Percentiles rank a stretch among this genome's conserved stretches.
Conservation (phyloP, 2,113 vertebrate genomes). For the Antigone vipio region DNA sequence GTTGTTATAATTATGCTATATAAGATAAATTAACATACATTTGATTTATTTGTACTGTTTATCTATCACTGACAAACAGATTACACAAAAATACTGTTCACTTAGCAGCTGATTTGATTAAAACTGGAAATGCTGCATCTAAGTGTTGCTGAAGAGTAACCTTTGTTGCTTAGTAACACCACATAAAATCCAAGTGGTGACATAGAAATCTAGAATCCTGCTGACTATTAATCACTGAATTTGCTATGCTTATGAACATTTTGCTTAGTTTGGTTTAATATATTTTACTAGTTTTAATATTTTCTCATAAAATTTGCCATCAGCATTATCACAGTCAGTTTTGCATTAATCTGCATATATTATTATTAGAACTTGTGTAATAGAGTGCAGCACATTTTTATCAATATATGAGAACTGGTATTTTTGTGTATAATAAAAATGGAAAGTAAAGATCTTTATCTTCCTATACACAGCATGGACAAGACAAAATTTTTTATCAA, state of each 20-base stretch:
- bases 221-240: conserved; percentile 49
- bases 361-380: background rate
- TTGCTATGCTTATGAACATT: conserved; percentile 8
- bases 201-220: conserved; percentile 29
- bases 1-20: background rate
- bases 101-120: conserved; percentile 47
- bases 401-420: background rate
- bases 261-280: background rate
- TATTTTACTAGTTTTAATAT: background rate
- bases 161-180: conserved; percentile 65
- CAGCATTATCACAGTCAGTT: background rate
- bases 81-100: conserved; percentile 23
- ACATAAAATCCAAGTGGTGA: conserved; percentile 24
- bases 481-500: background rate
- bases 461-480: background rate
- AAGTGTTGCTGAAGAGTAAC: conserved; percentile 43
- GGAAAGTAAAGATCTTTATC: background rate
- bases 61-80: background rate
- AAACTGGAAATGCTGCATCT: conserved; percentile 35
- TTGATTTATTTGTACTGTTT: background rate
- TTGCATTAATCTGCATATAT: background rate
- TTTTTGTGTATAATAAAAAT: background rate
- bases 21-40: background rate
- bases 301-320: background rate
- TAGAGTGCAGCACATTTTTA: background rate